Evolutionary conservation across 2,113 vertebrate species (phyloP), one percentile per base, ranked within the genome.

Genomic region (Carassius gibelio): DNA sequence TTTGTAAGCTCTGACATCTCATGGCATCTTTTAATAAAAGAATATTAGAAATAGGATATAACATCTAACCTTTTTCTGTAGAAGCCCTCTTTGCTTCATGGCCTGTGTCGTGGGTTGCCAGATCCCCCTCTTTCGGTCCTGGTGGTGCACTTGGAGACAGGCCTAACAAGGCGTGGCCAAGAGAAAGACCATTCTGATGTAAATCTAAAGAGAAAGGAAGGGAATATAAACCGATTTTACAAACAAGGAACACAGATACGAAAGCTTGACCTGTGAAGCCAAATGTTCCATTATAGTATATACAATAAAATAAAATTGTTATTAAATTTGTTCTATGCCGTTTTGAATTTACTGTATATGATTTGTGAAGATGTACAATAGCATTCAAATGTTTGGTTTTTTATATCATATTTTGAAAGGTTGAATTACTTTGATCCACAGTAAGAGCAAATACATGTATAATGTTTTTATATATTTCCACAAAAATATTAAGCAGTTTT

Each of bases 61-160:
- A 26, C 17, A 14, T 52, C 75, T 94, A 94, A 98, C 97, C 97
- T 97, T 96, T 98, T 87, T 98, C 97, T 91, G 92, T 89, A 88
- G 97, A 96, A 88, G 94, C 95, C 92, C 96, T 95, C 94, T 97
- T 98, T 57, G 94, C 93, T 81, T 99, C 96, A 87, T 97, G 97
- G 64, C 96, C 95, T 87, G 95, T 94, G 2, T 98, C 97, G 86
- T 96, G 94, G 84, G 96, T 94, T 88, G 97, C 95, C 91, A 95
- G 91, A 89, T 99, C 97, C 61, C 96, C 94, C 86, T 99, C 97
- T 90, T 96, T 96, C 57, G 95, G 93, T 7, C 95, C 96, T 50
- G 95, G 96, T 74, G 95, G 90, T 59, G 96, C 91, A 50, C 94
- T 96, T 79, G 97, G 96, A 83, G 97, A 98, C 86, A 98, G 96